phyloP scores from a whole-genome alignment of 2,797 vertebrate species.

The Danio aesculapii region DNA sequence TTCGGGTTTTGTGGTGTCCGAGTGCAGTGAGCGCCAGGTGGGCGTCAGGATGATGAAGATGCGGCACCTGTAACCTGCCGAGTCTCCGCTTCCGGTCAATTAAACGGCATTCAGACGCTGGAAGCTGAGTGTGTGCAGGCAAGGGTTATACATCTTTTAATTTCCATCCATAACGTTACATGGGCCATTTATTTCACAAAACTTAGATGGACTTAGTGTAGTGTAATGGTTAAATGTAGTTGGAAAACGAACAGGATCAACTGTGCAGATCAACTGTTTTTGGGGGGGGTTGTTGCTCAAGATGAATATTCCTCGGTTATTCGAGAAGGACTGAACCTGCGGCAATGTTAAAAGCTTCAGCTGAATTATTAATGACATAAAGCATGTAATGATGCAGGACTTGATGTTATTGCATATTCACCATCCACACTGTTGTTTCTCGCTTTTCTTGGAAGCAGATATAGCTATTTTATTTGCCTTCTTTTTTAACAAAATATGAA shows the following conservation, averaged over 20 bases:
- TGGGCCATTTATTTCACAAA: background rate
- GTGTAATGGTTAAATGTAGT: background rate
- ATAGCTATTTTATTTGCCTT: no score
- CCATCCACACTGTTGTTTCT: no score
- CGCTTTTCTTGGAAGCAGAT: no score
- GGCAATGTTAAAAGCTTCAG: background rate
- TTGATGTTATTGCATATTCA: background rate
- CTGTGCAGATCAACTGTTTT: background rate
- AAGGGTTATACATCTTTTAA: background rate
- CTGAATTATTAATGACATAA: background rate
- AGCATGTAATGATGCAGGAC: background rate
- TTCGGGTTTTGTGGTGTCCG: background rate
- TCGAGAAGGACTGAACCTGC: background rate
- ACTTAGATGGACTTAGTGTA: background rate
- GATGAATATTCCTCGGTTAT: background rate
- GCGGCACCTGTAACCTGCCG: constrained; percentile 56
- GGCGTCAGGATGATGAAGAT: constrained; percentile 27
- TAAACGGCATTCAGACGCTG: constrained; percentile 10
- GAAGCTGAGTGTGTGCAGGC: background rate
- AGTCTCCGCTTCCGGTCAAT: constrained; percentile 21
- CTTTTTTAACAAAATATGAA: no score
- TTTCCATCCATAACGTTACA: no score
- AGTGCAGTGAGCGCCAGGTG: background rate
- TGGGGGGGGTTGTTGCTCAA: background rate
- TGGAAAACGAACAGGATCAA: background rate